Evolutionary conservation across 2,113 vertebrate genomes (phyloP).

Genomic region (Solenodon paradoxus): DNA sequence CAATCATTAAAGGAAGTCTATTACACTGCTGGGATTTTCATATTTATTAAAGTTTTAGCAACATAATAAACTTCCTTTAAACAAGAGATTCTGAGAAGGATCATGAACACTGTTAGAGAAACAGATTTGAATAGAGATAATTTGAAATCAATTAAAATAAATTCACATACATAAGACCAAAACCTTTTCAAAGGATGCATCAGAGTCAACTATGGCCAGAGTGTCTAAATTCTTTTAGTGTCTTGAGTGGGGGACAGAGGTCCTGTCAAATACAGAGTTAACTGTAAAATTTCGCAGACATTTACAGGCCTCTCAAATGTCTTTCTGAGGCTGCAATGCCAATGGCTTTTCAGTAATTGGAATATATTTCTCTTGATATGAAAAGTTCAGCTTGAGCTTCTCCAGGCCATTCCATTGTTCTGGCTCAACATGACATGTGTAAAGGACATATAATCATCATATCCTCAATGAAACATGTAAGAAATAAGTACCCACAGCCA

Average conservation of each 20-base stretch:
- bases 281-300: neutral
- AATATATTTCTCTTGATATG: neutral
- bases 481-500: neutral
- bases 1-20: neutral
- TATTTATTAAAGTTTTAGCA: neutral
- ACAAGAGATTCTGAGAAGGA: neutral
- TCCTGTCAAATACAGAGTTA: conserved; percentile 8
- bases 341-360: neutral
- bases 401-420: neutral
- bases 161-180: conserved; percentile 1
- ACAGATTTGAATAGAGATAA: conserved; percentile 27
- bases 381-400: neutral
- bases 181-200: neutral
- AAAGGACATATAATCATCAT: neutral
- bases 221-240: conserved; percentile 39
- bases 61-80: neutral
- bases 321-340: neutral
- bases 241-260: neutral
- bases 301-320: neutral
- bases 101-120: neutral
- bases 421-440: neutral
- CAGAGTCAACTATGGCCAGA: neutral
- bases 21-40: neutral
- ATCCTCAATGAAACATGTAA: neutral
- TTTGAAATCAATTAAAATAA: conserved; percentile 38